Conservation (phyloP, 2,797 vertebrate species). For the Mormyrops attenuatus region DNA sequence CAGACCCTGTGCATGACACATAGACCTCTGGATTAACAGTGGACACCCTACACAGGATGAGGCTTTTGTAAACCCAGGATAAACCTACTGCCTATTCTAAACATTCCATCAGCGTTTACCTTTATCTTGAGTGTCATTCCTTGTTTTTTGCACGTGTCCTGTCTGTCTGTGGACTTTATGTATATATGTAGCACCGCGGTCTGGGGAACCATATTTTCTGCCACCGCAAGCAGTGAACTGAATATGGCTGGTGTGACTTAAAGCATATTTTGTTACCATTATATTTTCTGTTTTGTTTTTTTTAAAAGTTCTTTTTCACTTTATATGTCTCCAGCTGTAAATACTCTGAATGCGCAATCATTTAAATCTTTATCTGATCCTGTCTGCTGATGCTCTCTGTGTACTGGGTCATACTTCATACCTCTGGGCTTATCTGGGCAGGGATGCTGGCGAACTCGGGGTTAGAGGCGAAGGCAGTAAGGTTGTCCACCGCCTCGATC, state of each 20-base stretch:
- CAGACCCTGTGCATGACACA: conserved; percentile 65
- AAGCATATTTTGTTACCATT: background rate
- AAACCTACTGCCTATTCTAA: background rate
- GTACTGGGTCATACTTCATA: conserved; percentile 36
- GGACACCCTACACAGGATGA: background rate
- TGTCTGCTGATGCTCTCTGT: background rate
- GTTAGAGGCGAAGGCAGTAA: conserved; percentile 93
- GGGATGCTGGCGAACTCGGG: conserved; percentile 93
- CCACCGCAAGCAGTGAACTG: background rate
- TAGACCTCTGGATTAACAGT: background rate
- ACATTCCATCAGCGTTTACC: background rate
- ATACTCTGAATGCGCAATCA: background rate
- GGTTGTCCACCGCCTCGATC: conserved; percentile 93
- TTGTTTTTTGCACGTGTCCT: background rate
- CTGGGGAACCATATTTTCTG: background rate
- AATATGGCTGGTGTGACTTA: background rate
- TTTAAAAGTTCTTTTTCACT: background rate
- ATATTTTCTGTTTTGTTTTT: background rate
- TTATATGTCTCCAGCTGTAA: background rate
- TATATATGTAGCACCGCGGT: background rate
- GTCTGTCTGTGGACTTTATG: background rate
- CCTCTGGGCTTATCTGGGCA: conserved; percentile 93
- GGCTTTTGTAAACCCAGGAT: background rate
- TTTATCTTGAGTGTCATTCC: background rate
- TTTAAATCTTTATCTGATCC: background rate